Evolutionary conservation across 2,888 invertebrate genomes (phyloP).

Genomic region (Heteromurus nitidus): DNA sequence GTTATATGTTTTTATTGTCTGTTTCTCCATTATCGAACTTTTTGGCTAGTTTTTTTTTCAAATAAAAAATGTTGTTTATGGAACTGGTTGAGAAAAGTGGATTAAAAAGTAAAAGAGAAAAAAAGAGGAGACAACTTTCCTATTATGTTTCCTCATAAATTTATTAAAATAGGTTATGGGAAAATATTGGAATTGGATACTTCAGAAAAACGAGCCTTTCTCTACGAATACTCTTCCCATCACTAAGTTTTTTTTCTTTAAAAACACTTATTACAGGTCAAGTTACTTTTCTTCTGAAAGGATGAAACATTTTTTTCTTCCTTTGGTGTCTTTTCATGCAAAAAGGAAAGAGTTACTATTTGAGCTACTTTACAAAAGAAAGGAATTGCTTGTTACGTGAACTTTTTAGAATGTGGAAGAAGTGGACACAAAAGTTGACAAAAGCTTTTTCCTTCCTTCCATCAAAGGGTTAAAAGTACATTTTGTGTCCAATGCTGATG

Average conservation of each 20-base stretch:
- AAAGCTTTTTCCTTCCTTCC: too few relatives aligned
- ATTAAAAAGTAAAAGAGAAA: neutral
- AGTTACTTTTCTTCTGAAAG: neutral
- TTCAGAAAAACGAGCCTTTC: slow-evolving; percentile 34
- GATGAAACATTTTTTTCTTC: neutral
- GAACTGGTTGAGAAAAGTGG: slow-evolving; percentile 38
- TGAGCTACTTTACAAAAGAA: too few relatives aligned
- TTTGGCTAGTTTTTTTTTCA: slow-evolving; percentile 20
- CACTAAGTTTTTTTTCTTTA: neutral
- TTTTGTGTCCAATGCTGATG: too few relatives aligned
- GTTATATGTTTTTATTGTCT: slow-evolving; percentile 6
- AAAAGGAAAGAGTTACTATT: too few relatives aligned
- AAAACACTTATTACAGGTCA: neutral
- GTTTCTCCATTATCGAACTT: neutral
- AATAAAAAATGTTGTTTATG: slow-evolving; percentile 47
- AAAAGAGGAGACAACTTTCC: neutral
- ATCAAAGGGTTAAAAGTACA: too few relatives aligned
- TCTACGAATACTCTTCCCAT: neutral
- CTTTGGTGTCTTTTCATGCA: too few relatives aligned
- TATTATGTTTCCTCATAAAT: slow-evolving; percentile 42
- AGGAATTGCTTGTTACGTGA: too few relatives aligned
- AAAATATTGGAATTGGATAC: slow-evolving; percentile 62
- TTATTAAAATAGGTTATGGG: slow-evolving; percentile 60
- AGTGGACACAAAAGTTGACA: too few relatives aligned
- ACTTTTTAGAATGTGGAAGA: too few relatives aligned